Evolutionary conservation across 2,888 invertebrate genomes (phyloP), one percentile per base, ranked within the genome.

Genomic region (Temnothorax unifasciatus): DNA sequence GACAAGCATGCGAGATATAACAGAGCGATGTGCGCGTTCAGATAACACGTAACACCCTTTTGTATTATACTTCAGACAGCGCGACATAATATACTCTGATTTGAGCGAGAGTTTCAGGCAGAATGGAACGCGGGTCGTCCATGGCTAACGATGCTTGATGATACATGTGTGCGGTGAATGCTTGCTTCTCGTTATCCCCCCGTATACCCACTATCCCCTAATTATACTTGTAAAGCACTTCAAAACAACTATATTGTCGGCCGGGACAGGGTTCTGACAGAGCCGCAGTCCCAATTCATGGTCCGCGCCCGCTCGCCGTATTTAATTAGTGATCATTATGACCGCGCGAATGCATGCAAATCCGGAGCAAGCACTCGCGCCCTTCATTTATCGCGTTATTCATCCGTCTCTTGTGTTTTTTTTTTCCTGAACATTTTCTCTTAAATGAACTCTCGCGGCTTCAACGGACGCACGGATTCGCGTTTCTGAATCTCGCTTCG

Each of bases 101-200:
- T 81, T 69, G 75, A 74, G 47, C 38, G 75, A 74, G 79, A 81
- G 59, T 81, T 74, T 81, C 79, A 63, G 82, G 83, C 79, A 79
- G 75, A 73, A 79, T 79, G 79, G 79, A 81, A 74, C 79, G 79
- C 79, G 29, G 15, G 82, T 38, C 47, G 59, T 64, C 77, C 85
- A 82, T 73, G 82, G 66, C 79, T 73, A 85, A 76, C 79, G 83
- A 83, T 73, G 84, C 84, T 84, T 82, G 82, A 83, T 89, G 82
- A 85, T 69, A 85, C 83, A 87, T 86, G 88, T 85, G 75, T 75
- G 86, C 21, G 79, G 77, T 82, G 84, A 91, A 89, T 86, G 87
- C 87, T 84, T 59, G 86, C 88, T 90, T 89, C 76, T 83, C 86
- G 83, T 86, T 86, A 85, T 90, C 85, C 38, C 38, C 83, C 38